Evolutionary conservation across 2,888 invertebrate species (phyloP), one percentile per base, ranked within the genome.

Genomic region (Ophioninae sp.): DNA sequence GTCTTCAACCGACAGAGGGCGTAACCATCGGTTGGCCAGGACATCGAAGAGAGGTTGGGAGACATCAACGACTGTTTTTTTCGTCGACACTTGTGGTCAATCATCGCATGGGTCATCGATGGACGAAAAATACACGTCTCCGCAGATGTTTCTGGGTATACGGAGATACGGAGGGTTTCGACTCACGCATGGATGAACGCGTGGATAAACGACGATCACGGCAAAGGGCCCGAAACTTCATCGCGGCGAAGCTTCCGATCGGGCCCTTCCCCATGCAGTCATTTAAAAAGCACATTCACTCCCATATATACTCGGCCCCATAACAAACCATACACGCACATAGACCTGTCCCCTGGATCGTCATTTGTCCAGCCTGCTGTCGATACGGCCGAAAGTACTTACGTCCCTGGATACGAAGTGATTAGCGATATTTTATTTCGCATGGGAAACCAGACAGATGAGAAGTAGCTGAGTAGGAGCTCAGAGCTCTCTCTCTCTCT

Each of bases 361-460:
- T 72, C 74, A 58, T 72, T 73, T 59, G 73, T 73, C 59, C 78
- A 76, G 56, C 59, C 78, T 76, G 61, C 77, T 76, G 82, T 73
- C 64, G 77, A 79, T 44, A 44, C 79, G 81, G 82, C 76, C 79
- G 77, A 79, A 83, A 84, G 87, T 88, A 89, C 89, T 92, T 90
- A 91, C 88, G 88, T 89, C 90, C 91, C 91, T 87, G 89, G 88
- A 86, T 87, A 89, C 91, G 90, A 74, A 90, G 91, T 92, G 92
- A 93, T 93, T 93, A 93, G 93, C 91, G 90, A 93, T 92, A 93
- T 93, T 93, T 93, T 93, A 93, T 93, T 93, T 93, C 93, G 90
- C 93, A 93, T 93, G 93, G 93, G 93, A 93, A 93, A 92, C 90
- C 90, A 89, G 92, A 91, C 92, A 91, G 93, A 93, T 92, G 92